phyloP scores from a whole-genome alignment of 2,797 vertebrate species.

The Micromesistius poutassou region DNA sequence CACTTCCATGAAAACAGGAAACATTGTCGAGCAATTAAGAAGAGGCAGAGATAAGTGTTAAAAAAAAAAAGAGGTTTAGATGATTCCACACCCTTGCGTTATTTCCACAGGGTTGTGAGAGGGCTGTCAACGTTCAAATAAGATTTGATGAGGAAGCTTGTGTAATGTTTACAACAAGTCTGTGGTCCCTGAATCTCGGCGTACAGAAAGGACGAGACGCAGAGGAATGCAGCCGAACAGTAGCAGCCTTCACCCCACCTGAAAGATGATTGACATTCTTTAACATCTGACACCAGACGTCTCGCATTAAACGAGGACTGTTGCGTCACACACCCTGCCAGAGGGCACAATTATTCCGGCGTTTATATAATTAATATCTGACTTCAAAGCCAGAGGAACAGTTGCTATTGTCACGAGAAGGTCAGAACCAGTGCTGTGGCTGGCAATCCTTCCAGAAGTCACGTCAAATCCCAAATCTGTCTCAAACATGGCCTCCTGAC shows the following conservation, averaged over 20 bases:
- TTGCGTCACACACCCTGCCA: neutral
- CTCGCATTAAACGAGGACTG: neutral
- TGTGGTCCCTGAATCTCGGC: neutral
- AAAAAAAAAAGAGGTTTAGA: neutral
- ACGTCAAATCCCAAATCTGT: neutral
- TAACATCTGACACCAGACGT: neutral
- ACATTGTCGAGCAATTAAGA: neutral
- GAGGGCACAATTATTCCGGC: neutral
- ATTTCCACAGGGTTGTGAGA: neutral
- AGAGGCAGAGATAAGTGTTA: neutral
- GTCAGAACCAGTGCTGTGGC: neutral
- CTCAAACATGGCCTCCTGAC: neutral
- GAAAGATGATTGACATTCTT: neutral
- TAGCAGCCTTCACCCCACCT: neutral
- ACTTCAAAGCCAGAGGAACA: neutral
- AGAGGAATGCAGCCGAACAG: neutral
- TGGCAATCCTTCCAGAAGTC: neutral
- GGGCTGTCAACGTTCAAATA: neutral
- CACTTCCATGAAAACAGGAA: neutral
- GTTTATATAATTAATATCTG: neutral
- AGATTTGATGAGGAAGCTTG: neutral
- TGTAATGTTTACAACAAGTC: neutral
- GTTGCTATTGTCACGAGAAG: neutral
- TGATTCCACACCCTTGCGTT: neutral
- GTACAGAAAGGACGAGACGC: neutral